Base-by-base conservation (phyloP, 2,113 vertebrate species). In the Potamarius usumacintae region DNA sequence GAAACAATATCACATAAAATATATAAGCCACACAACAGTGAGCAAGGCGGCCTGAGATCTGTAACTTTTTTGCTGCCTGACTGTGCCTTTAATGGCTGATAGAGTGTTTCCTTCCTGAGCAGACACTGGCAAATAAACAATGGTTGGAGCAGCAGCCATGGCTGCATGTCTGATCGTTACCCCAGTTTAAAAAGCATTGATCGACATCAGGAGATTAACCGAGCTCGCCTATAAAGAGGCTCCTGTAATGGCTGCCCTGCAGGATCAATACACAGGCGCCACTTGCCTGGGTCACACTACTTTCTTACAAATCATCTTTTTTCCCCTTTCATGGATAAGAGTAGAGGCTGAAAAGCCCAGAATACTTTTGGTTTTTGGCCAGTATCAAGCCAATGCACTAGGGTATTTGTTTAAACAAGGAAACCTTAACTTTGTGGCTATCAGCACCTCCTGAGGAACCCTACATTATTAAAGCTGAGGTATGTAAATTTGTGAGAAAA, bases 131-230 rank as follows among this genome's bases (percentile, higher is more conserved):
- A 85, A 74, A 90, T 79, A 87, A 85, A 83, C 69, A 87, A 71
- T 55, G 78, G 53, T 84, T 80, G 76, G 76, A 84, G 89, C 76
- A 69, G 77, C 82, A 83, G 77, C 78, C 82, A 83, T 87, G 71
- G 84, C 90, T 79, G 83, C 88, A 79, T 57, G 25, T 77, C 78
- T 87, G 85, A 89, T 89, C 82, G 89, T 78, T 84, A 90, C 69
- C 90, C 74, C 82, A 42, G 87, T 90, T 88, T 88, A 88, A 88
- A 88, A 86, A 69, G 60, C 65, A 90, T 90, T 63, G 90, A 90
- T 89, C 85, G 42, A 76, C 77, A 65, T 53, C 63, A 77, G 85
- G 88, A 89, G 88, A 89, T 90, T 89, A 90, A 90, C 90, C 77
- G 79, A 80, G 81, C 90, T 87, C 84, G 72, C 57, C 89, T 85